Conservation (phyloP, 2,888 invertebrate species). For the Platynereis dumerilii region DNA sequence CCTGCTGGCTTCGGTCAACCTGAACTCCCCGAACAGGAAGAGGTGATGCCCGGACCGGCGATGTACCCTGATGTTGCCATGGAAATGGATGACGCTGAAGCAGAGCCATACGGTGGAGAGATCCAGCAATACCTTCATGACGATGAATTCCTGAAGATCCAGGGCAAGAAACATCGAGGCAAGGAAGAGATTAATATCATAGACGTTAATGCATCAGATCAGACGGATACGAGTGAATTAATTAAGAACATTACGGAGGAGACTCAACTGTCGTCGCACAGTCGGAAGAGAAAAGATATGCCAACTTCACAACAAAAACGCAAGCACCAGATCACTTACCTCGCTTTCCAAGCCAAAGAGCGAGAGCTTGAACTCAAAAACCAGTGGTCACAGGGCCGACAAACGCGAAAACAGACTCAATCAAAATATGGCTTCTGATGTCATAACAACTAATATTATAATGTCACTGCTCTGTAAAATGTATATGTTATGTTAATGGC, state of each 20-base stretch:
- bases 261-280: slow-evolving; percentile 32
- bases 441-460: too few relatives aligned
- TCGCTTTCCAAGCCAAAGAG: slow-evolving; percentile 91
- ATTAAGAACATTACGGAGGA: slow-evolving; percentile 72
- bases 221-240: slow-evolving; percentile 64
- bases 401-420: slow-evolving; percentile 63
- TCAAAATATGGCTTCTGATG: slow-evolving; percentile 43
- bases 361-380: slow-evolving; percentile 92
- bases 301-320: slow-evolving; percentile 73
- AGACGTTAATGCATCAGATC: slow-evolving; percentile 82
- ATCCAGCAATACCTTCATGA: slow-evolving; percentile 17
- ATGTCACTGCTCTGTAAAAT: too few relatives aligned
- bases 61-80: neutral
- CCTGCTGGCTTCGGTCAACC: too few relatives aligned
- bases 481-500: too few relatives aligned
- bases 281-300: slow-evolving; percentile 59
- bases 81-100: neutral
- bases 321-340: slow-evolving; percentile 95
- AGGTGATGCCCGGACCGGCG: slow-evolving; percentile 1
- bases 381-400: slow-evolving; percentile 88
- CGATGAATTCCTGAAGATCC: slow-evolving; percentile 63
- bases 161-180: slow-evolving; percentile 72
- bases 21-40: slow-evolving; percentile 1
- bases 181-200: slow-evolving; percentile 76
- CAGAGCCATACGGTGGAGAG: neutral